Evolutionary conservation across 2,113 vertebrate genomes (phyloP).

Genomic region (Pyrgilauda ruficollis): DNA sequence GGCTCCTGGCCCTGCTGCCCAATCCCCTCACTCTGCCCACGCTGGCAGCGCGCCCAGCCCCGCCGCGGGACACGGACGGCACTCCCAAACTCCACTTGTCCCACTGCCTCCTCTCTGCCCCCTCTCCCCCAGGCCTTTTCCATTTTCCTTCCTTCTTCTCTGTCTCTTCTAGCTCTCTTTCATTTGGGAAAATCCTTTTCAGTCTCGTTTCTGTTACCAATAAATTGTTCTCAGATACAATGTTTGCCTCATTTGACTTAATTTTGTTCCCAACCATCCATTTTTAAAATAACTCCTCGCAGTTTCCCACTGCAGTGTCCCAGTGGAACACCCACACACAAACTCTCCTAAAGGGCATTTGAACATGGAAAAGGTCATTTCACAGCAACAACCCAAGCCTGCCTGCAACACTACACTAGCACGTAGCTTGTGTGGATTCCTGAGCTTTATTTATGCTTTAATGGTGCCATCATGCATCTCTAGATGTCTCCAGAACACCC

Average conservation of each 20-base stretch:
- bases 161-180: background rate
- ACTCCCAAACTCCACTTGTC: background rate
- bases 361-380: background rate
- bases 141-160: background rate
- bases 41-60: background rate
- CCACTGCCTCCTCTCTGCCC: background rate
- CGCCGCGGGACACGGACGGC: rapidly evolving
- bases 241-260: background rate
- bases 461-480: background rate
- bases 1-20: background rate
- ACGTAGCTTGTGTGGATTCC: background rate
- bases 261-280: rapidly evolving
- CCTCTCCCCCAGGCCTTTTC: background rate
- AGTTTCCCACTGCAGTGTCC: background rate
- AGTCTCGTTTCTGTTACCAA: background rate
- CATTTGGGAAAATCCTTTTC: background rate
- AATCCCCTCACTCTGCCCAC: background rate
- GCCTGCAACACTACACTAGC: background rate
- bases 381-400: background rate
- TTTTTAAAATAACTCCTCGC: background rate
- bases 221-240: background rate
- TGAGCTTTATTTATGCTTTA: background rate
- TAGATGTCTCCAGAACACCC: background rate
- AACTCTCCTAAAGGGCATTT: background rate
- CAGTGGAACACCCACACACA: background rate